Percentiles rank a stretch among this genome's conserved stretches.
These are phyloP conservation scores for Kradibia gibbosae DNA, from an alignment of 1,140 invertebrate species.

Conservation along the genomic window DNA sequence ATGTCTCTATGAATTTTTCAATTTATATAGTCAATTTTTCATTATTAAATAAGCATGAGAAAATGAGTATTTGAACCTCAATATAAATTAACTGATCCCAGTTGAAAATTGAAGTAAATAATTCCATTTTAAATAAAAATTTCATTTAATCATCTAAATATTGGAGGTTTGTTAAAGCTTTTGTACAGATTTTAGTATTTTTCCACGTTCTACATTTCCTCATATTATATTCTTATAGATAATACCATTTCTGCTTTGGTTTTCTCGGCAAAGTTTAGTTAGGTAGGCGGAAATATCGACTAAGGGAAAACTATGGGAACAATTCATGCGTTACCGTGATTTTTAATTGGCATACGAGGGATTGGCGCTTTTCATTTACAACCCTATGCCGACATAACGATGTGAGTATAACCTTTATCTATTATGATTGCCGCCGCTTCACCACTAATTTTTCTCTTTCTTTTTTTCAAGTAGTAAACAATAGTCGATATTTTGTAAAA, in stretches of 20 bases:
- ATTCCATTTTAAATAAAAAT: background rate
- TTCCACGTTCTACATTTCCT: background rate
- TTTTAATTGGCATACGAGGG: constrained; percentile 58
- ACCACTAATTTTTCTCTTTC: too few relatives aligned
- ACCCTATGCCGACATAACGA: constrained; percentile 47
- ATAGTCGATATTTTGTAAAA: background rate
- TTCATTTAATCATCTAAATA: too few relatives aligned
- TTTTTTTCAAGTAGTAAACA: too few relatives aligned
- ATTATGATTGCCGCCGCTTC: too few relatives aligned
- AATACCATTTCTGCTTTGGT: background rate
- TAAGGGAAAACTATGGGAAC: constrained; percentile 63
- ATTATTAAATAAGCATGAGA: background rate
- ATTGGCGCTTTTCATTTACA: constrained; percentile 8
- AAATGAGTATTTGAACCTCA: background rate
- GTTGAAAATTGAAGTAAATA: background rate
- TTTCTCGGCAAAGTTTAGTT: background rate
- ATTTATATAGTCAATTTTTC: background rate
- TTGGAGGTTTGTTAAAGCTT: too few relatives aligned
- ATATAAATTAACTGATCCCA: background rate
- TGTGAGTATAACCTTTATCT: too few relatives aligned
- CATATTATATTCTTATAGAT: background rate
- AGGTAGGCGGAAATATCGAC: background rate
- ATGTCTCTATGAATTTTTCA: background rate
- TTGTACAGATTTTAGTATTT: too few relatives aligned
- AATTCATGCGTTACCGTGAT: constrained; percentile 58